phyloP scores from a whole-genome alignment of 2,797 vertebrate species.

The Chromobotia macracanthus region DNA sequence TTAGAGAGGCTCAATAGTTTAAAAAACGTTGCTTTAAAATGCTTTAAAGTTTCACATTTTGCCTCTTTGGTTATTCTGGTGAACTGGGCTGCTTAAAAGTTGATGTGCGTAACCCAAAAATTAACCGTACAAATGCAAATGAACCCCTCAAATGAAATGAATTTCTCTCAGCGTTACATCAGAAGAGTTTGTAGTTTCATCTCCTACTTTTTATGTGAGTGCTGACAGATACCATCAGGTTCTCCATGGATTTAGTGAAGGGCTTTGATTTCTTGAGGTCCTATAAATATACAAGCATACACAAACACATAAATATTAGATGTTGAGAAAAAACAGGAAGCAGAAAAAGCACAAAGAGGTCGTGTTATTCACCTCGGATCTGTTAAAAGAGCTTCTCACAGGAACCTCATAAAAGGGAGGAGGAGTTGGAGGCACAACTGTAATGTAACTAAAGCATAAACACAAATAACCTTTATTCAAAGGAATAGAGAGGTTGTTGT shows the following conservation, averaged over 20 bases:
- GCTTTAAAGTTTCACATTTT: too few species aligned
- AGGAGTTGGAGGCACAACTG: slow-evolving; percentile 89
- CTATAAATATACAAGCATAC: slow-evolving; percentile 67
- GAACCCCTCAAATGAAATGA: too few species aligned
- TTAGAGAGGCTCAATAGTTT: too few species aligned
- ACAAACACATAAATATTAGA: neutral
- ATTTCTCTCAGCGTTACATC: too few species aligned
- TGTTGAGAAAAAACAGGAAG: neutral
- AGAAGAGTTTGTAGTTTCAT: neutral
- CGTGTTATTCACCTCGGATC: slow-evolving; percentile 70
- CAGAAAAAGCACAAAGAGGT: neutral
- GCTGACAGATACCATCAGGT: slow-evolving; percentile 83
- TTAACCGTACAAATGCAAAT: too few species aligned
- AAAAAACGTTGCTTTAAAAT: too few species aligned
- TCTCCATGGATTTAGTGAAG: slow-evolving; percentile 88
- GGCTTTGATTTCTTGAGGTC: slow-evolving; percentile 74
- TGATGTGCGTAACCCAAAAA: too few species aligned
- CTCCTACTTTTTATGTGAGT: slow-evolving; percentile 88
- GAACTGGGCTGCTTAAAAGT: too few species aligned
- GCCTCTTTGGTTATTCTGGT: too few species aligned
- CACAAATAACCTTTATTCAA: too few species aligned
- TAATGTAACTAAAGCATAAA: slow-evolving; percentile 79
- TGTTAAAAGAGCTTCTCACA: slow-evolving; percentile 52
- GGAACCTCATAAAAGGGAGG: slow-evolving; percentile 77
- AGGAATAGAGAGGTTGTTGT: neutral